These are phyloP conservation scores for Pilophorus perplexus DNA, from an alignment of 2,888 invertebrate genomes.

Conservation along the genomic window DNA sequence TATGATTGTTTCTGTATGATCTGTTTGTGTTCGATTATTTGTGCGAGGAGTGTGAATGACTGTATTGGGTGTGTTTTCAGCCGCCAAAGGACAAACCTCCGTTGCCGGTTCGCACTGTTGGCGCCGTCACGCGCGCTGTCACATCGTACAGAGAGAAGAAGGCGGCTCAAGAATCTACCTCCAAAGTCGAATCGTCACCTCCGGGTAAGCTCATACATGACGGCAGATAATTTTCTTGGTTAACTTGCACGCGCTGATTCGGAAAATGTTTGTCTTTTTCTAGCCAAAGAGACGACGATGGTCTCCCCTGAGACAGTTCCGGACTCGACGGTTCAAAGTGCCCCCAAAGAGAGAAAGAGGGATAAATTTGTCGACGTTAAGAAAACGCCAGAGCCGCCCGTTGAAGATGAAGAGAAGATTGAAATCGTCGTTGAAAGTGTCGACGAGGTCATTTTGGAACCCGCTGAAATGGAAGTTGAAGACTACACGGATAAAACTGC, in stretches of 20 bases:
- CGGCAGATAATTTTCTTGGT: background rate
- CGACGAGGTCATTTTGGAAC: background rate
- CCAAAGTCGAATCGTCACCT: slow-evolving; percentile 1
- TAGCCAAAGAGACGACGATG: slow-evolving; percentile 2
- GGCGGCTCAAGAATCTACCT: slow-evolving; percentile 42
- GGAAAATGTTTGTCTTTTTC: background rate
- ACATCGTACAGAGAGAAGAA: slow-evolving; percentile 55
- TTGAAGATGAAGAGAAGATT: background rate
- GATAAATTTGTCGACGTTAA: slow-evolving; percentile 1
- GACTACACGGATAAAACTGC: background rate
- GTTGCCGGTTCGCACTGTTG: slow-evolving; percentile 60
- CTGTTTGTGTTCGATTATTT: background rate
- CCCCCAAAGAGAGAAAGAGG: background rate
- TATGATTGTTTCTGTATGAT: background rate
- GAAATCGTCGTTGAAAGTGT: background rate
- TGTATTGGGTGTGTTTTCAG: background rate
- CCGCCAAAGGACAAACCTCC: slow-evolving; percentile 48
- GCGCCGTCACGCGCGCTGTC: slow-evolving; percentile 65
- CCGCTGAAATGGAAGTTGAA: background rate
- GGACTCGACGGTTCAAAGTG: background rate
- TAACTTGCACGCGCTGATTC: no score
- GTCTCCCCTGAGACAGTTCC: background rate
- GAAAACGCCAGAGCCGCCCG: background rate
- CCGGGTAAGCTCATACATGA: background rate
- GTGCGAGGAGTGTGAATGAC: background rate